These are phyloP conservation scores for Pseudomyrmex dendroicus DNA, from an alignment of 1,140 invertebrate genomes.

Conservation along the genomic window DNA sequence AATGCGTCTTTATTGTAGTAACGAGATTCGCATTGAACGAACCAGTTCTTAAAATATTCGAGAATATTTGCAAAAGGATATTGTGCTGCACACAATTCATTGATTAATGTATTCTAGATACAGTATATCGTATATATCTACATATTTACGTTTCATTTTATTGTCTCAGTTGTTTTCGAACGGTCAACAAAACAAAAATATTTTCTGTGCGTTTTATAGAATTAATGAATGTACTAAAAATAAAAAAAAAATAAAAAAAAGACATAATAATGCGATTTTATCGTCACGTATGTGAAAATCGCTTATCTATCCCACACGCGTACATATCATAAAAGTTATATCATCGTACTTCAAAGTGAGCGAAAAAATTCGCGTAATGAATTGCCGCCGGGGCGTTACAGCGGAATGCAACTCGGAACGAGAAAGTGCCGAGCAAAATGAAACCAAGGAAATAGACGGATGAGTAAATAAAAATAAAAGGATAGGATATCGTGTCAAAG, in stretches of 20 bases:
- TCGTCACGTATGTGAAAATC: too few species aligned
- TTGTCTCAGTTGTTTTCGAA: too few species aligned
- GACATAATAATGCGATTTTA: too few species aligned
- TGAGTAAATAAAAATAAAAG: conserved; percentile 31
- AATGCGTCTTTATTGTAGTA: conserved; percentile 48
- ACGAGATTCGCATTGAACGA: conserved; percentile 22
- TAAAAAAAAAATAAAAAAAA: too few species aligned
- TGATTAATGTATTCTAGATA: too few species aligned
- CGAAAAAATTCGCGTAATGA: not conserved
- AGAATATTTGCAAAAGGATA: conserved; percentile 2
- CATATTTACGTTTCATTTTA: not conserved
- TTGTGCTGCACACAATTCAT: not conserved
- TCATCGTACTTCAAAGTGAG: not conserved
- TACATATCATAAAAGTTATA: not conserved
- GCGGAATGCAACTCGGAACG: conserved; percentile 18
- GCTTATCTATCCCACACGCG: too few species aligned
- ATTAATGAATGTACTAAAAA: too few species aligned
- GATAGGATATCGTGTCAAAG: not conserved
- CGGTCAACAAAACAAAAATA: too few species aligned
- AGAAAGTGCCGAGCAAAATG: not conserved
- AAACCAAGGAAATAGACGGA: conserved; percentile 3
- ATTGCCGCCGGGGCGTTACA: not conserved
- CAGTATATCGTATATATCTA: not conserved
- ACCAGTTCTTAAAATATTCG: not conserved
- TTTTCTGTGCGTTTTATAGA: too few species aligned